These are phyloP conservation scores for Python bivittatus DNA, from an alignment of 2,113 vertebrate species.

Conservation along the genomic window DNA sequence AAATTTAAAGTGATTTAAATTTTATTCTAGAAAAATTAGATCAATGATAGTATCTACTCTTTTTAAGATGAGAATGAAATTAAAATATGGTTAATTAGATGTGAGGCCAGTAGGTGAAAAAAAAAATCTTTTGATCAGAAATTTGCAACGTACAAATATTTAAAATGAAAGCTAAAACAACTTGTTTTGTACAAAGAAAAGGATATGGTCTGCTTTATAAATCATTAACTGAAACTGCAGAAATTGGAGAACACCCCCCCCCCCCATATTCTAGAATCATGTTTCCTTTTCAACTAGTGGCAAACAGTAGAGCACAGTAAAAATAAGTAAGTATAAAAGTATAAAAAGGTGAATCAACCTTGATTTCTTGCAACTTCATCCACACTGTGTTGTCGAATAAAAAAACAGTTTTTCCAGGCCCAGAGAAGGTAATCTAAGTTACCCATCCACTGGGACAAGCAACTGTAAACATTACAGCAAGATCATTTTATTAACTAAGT, in stretches of 20 bases:
- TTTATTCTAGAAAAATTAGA: background rate
- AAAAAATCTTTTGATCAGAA: background rate
- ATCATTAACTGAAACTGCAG: background rate
- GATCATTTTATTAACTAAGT: background rate
- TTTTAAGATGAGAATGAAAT: slow-evolving; percentile 9
- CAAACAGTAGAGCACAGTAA: background rate
- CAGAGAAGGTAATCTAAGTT: no score
- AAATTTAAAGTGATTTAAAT: background rate
- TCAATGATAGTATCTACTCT: background rate
- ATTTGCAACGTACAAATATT: background rate
- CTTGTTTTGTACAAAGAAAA: background rate
- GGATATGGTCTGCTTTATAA: background rate
- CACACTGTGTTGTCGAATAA: no score
- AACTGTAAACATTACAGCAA: background rate
- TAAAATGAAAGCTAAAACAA: background rate
- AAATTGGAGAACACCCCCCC: background rate
- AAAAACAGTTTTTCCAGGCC: no score
- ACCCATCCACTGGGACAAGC: background rate
- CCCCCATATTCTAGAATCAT: background rate
- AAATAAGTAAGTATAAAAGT: no score
- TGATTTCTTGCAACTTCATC: no score
- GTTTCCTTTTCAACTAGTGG: background rate
- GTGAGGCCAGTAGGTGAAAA: background rate
- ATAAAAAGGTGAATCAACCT: no score
- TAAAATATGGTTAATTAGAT: background rate